Evolutionary conservation across 2,113 vertebrate genomes (phyloP).

Genomic region (Halichoerus grypus): DNA sequence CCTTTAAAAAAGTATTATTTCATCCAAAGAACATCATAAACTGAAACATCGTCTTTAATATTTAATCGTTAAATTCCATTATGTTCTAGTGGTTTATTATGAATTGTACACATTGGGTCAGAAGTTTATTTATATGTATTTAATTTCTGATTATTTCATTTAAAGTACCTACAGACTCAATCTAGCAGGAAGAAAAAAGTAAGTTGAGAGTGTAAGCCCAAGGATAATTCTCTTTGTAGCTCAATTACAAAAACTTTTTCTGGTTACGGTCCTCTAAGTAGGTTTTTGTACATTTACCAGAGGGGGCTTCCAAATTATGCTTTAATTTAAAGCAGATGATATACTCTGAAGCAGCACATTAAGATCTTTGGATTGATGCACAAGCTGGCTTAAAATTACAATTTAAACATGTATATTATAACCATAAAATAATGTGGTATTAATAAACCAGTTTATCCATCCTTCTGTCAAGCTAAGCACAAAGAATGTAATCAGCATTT

Average conservation of each 20-base stretch:
- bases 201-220: constrained; percentile 70
- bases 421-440: constrained; percentile 79
- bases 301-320: constrained; percentile 78
- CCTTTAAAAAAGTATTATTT: constrained; percentile 49
- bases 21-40: neutral
- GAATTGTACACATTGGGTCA: constrained; percentile 24
- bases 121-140: constrained; percentile 61
- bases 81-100: neutral
- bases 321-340: constrained; percentile 80
- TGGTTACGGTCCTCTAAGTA: constrained; percentile 71
- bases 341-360: constrained; percentile 75
- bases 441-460: constrained; percentile 83
- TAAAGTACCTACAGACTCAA: constrained; percentile 25
- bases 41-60: neutral
- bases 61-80: neutral
- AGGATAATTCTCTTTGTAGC: constrained; percentile 72
- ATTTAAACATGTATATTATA: constrained; percentile 80
- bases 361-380: constrained; percentile 77
- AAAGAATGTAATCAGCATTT: constrained; percentile 75
- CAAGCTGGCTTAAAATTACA: constrained; percentile 80
- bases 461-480: constrained; percentile 74
- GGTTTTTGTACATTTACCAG: constrained; percentile 72
- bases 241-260: constrained; percentile 73
- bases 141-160: constrained; percentile 51
- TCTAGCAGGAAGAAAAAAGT: constrained; percentile 78